These are phyloP conservation scores for Phocides pigmalion DNA, from an alignment of 1,140 invertebrate genomes.

Conservation along the genomic window DNA sequence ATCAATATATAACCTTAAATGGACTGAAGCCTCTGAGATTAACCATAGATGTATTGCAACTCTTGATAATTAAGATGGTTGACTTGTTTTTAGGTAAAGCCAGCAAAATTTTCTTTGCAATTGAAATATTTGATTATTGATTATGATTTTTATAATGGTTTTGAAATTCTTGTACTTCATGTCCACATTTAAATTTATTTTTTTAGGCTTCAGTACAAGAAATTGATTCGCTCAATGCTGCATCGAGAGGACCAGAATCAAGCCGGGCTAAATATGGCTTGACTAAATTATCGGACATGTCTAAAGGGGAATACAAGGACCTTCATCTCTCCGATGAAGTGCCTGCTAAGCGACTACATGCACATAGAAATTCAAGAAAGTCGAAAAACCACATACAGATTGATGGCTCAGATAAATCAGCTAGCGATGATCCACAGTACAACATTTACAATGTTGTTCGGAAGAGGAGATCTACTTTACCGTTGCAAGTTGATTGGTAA, in stretches of 20 bases:
- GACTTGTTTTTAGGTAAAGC: no score
- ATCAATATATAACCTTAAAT: no score
- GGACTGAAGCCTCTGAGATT: no score
- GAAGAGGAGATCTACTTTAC: conserved; percentile 56
- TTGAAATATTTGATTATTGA: no score
- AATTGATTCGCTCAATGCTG: conserved; percentile 86
- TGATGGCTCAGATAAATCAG: neutral
- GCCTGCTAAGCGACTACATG: conserved; percentile 40
- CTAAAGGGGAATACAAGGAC: conserved; percentile 87
- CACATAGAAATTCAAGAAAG: neutral
- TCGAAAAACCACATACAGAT: neutral
- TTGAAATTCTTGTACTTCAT: no score
- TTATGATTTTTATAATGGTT: no score
- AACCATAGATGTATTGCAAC: no score
- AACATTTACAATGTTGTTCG: conserved; percentile 54
- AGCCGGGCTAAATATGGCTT: conserved; percentile 88
- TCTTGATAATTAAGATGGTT: no score
- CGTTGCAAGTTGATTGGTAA: conserved; percentile 76
- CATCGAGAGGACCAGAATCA: conserved; percentile 76
- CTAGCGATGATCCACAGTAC: conserved; percentile 41
- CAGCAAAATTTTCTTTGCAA: no score
- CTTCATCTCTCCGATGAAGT: conserved; percentile 80
- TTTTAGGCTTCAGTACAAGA: conserved; percentile 85
- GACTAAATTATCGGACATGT: conserved; percentile 90
- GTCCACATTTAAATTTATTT: no score